phyloP scores from a whole-genome alignment of 2,113 vertebrate species.

The Galemys pyrenaicus region DNA sequence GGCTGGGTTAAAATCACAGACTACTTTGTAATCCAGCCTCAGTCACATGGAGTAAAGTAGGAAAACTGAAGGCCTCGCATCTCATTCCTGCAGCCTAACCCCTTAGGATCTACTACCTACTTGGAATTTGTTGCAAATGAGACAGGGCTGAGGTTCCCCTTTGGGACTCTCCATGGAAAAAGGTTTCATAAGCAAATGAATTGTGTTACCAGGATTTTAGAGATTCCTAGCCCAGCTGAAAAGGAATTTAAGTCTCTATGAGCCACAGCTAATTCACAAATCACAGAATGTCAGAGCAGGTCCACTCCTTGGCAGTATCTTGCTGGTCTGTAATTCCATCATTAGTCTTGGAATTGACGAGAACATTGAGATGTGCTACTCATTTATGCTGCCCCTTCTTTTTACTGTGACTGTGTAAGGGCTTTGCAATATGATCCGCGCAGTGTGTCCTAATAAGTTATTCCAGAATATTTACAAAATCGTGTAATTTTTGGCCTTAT shows the following conservation, averaged over 20 bases:
- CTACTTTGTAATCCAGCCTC: conserved; percentile 22
- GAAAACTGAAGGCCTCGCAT: neutral
- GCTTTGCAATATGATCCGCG: neutral
- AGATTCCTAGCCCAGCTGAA: neutral
- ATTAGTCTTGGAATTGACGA: conserved; percentile 25
- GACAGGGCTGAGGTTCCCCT: neutral
- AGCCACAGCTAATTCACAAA: neutral
- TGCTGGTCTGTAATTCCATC: neutral
- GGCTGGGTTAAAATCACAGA: conserved; percentile 7
- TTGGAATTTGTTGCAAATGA: conserved; percentile 43
- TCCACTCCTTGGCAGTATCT: neutral
- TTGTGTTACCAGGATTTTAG: conserved; percentile 40
- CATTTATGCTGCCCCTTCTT: neutral
- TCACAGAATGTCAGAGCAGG: neutral
- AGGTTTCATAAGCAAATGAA: conserved; percentile 20
- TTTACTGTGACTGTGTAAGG: neutral
- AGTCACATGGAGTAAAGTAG: conserved; percentile 12
- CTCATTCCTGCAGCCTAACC: neutral
- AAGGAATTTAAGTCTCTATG: conserved; percentile 27
- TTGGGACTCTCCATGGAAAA: neutral
- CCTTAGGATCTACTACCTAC: neutral
- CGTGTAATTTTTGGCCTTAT: neutral
- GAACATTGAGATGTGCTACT: neutral
- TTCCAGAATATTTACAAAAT: neutral
- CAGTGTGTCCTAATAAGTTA: conserved; percentile 14